phyloP scores from a whole-genome alignment of 2,797 vertebrate genomes.

The Pseudocheirus occidentalis region DNA sequence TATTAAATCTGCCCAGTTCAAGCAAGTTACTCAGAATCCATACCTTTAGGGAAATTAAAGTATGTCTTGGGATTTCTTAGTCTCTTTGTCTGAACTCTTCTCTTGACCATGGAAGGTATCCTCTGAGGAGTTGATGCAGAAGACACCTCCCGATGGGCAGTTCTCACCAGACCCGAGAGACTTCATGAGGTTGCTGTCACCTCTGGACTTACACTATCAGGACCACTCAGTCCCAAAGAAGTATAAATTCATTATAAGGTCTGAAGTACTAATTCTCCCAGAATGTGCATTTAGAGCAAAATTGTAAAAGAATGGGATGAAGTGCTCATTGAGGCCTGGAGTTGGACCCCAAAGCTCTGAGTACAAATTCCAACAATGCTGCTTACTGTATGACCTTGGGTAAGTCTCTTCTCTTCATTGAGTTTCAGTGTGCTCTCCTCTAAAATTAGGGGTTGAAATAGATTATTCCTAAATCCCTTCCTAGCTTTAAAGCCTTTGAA shows the following conservation, averaged over 20 bases:
- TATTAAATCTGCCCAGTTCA: no score
- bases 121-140: not conserved
- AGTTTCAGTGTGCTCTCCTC: not conserved
- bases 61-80: not conserved
- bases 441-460: not conserved
- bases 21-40: no score
- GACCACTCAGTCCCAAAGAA: not conserved
- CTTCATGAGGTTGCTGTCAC: not conserved
- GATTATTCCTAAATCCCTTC: not conserved
- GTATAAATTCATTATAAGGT: not conserved
- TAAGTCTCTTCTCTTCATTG: not conserved
- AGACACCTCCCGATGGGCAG: not conserved
- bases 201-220: not conserved
- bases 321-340: not conserved
- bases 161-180: not conserved
- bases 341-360: not conserved
- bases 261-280: not conserved
- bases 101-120: not conserved
- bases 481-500: not conserved
- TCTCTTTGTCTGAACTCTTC: not conserved
- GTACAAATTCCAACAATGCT: not conserved
- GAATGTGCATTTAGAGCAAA: not conserved
- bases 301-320: not conserved
- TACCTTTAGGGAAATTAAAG: no score
- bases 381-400: not conserved